phyloP scores from a whole-genome alignment of 2,113 vertebrate genomes.

The Odocoileus virginianus region DNA sequence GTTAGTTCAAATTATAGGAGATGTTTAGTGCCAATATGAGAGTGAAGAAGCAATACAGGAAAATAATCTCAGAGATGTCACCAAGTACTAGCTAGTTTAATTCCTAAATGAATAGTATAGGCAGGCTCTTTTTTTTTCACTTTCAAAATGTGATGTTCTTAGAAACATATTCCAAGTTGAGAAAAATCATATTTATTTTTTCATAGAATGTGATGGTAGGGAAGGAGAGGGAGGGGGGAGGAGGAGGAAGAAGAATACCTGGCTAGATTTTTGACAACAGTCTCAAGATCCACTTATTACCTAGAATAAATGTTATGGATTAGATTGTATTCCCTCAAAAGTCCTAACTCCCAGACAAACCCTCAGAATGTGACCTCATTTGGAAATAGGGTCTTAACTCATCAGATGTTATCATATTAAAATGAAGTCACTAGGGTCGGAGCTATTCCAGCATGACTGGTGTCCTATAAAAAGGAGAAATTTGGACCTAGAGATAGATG shows the following conservation, averaged over 20 bases:
- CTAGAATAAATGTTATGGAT: background rate
- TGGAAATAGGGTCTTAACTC: background rate
- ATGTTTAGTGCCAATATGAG: background rate
- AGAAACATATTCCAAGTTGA: background rate
- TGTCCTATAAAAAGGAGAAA: background rate
- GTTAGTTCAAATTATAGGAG: background rate
- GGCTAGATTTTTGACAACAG: background rate
- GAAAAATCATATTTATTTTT: background rate
- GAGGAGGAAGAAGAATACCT: background rate
- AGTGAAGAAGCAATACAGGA: background rate
- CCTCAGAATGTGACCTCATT: background rate
- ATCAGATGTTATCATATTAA: background rate
- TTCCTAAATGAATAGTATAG: background rate
- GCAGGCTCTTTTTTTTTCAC: background rate
- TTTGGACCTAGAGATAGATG: background rate
- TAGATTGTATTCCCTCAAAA: background rate
- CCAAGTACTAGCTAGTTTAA: background rate
- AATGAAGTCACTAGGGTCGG: background rate
- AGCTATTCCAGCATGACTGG: background rate
- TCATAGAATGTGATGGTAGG: background rate
- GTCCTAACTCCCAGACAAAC: background rate
- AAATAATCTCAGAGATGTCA: background rate
- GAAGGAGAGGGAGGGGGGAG: background rate
- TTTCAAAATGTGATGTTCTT: background rate
- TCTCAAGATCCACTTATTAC: background rate